phyloP scores from a whole-genome alignment of 1,140 invertebrate species.

The Brachionus manjavacas region DNA sequence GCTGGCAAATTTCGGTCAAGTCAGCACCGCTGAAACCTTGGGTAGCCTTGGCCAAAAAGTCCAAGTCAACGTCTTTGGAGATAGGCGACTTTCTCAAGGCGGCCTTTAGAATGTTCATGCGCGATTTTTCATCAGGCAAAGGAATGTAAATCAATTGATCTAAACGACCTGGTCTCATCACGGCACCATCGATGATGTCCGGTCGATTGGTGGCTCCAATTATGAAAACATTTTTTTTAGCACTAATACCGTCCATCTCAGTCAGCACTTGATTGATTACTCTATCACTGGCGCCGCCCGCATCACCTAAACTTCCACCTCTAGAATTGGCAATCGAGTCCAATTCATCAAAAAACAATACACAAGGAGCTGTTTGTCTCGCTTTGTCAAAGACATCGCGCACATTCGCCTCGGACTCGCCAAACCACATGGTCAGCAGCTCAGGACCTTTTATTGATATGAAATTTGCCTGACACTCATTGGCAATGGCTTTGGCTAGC shows the following conservation, averaged over 20 bases:
- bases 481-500: conserved; percentile 97
- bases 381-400: conserved; percentile 99
- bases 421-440: conserved; percentile 99
- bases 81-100: conserved; percentile 95
- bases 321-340: conserved; percentile 97
- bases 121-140: conserved; percentile 93
- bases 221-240: conserved; percentile 98
- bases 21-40: conserved; percentile 97
- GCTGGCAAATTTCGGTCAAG: conserved; percentile 97
- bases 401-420: conserved; percentile 98
- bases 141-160: conserved; percentile 99
- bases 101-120: conserved; percentile 86
- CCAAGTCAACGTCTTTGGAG: conserved; percentile 85
- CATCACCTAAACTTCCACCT: conserved; percentile 92
- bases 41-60: conserved; percentile 89
- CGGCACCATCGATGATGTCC: conserved; percentile 98
- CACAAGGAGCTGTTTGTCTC: conserved; percentile 95
- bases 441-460: conserved; percentile 99
- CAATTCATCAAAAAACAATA: conserved; percentile 98
- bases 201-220: conserved; percentile 88
- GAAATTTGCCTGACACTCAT: conserved; percentile 99
- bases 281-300: conserved; percentile 87
- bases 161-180: conserved; percentile 90
- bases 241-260: conserved; percentile 99
- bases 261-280: conserved; percentile 99